A percentile compares a stretch with the other conserved stretches of the same genome.
These are phyloP conservation scores for Gobionotothen gibberifrons DNA, from an alignment of 2,797 vertebrate genomes.

Conservation along the genomic window DNA sequence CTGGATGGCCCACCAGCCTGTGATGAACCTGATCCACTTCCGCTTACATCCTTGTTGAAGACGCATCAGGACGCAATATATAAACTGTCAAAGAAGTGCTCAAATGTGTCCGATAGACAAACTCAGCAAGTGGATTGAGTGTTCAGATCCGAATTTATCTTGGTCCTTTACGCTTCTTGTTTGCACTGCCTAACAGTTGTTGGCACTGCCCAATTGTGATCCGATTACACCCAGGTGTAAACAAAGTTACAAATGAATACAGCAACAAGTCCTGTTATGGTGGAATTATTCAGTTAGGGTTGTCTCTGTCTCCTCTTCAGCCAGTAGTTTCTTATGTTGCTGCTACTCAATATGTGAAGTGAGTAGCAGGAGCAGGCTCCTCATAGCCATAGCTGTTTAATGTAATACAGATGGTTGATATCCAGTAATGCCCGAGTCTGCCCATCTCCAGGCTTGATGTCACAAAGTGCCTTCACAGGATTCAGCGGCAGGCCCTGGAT, in stretches of 20 bases:
- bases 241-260: not conserved
- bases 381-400: slow-evolving; percentile 48
- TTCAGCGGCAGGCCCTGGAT: slow-evolving; percentile 29
- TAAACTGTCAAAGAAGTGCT: too few relatives aligned
- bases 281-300: not conserved
- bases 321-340: slow-evolving; percentile 18
- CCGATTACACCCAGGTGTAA: too few relatives aligned
- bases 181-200: too few relatives aligned
- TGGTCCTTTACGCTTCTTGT: too few relatives aligned
- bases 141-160: too few relatives aligned
- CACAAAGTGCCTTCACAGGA: slow-evolving; percentile 59
- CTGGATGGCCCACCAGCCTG: too few relatives aligned
- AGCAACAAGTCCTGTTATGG: not conserved
- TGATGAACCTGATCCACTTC: too few relatives aligned
- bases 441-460: slow-evolving; percentile 44
- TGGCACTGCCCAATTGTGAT: too few relatives aligned
- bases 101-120: too few relatives aligned
- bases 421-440: slow-evolving; percentile 34
- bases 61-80: too few relatives aligned
- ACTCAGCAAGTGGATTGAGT: too few relatives aligned
- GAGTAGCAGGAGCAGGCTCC: slow-evolving; percentile 34
- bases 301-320: slow-evolving; percentile 1
- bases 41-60: too few relatives aligned
- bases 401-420: slow-evolving; percentile 50
- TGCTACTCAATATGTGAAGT: slow-evolving; percentile 32